These are phyloP conservation scores for Brachionus koreanus DNA, from an alignment of 1,140 invertebrate species.

Conservation along the genomic window DNA sequence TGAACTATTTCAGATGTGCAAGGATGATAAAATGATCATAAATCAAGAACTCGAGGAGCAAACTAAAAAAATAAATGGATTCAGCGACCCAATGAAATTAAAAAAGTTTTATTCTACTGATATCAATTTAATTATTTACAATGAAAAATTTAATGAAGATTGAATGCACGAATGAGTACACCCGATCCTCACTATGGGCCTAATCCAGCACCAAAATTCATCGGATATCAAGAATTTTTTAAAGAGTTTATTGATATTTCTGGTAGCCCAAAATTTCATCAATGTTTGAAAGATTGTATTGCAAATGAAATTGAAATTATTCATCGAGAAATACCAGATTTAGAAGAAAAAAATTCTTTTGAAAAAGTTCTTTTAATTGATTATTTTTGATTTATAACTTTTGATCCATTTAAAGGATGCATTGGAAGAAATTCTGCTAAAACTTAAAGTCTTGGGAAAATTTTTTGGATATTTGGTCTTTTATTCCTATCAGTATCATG, in stretches of 20 bases:
- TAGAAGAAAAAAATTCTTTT: background rate
- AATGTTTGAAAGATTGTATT: constrained; percentile 69
- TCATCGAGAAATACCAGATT: constrained; percentile 27
- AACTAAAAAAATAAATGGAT: constrained; percentile 64
- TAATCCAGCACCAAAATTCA: constrained; percentile 62
- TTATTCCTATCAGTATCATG: constrained; percentile 64
- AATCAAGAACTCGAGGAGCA: constrained; percentile 50
- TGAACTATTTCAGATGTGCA: background rate
- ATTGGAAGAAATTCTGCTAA: constrained; percentile 59
- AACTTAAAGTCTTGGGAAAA: constrained; percentile 67
- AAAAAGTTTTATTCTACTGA: constrained; percentile 46
- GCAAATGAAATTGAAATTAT: constrained; percentile 65
- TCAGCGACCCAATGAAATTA: constrained; percentile 46
- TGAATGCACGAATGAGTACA: constrained; percentile 42
- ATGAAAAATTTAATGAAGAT: background rate
- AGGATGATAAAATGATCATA: background rate
- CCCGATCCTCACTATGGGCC: constrained; percentile 62
- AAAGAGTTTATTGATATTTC: constrained; percentile 70
- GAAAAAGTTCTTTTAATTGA: background rate
- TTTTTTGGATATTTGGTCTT: constrained; percentile 71
- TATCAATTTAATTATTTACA: background rate
- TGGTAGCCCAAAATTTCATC: constrained; percentile 66
- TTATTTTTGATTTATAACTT: constrained; percentile 33
- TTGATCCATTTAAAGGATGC: constrained; percentile 49
- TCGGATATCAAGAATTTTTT: constrained; percentile 72